A percentile compares a stretch with the other conserved stretches of the same genome.
Conservation (phyloP, 2,113 vertebrate species). For the Labeo rohita region DNA sequence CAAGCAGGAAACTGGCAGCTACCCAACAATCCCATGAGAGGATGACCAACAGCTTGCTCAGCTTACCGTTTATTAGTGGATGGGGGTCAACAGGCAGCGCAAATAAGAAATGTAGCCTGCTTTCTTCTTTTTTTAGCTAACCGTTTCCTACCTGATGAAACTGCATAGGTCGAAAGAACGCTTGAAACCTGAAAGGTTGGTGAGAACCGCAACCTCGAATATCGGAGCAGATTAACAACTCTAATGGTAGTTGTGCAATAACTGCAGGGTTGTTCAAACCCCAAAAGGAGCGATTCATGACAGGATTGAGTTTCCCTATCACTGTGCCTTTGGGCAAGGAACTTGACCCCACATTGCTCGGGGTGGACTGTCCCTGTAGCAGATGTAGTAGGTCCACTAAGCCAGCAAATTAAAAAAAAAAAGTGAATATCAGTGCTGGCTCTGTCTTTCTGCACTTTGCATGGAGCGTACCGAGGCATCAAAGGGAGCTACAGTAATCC, state of each 20-base stretch:
- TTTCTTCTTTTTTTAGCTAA: conserved; percentile 58
- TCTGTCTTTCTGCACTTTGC: conserved; percentile 22
- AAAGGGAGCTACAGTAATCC: conserved; percentile 61
- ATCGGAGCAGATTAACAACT: conserved; percentile 72
- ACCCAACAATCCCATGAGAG: conserved; percentile 85
- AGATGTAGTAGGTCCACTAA: conserved; percentile 4
- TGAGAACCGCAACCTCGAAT: conserved; percentile 77
- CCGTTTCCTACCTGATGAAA: conserved; percentile 71
- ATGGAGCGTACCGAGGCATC: conserved; percentile 42
- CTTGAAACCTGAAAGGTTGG: conserved; percentile 74
- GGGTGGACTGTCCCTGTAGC: neutral
- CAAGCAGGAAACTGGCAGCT: conserved; percentile 82
- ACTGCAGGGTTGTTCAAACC: conserved; percentile 12
- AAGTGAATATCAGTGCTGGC: neutral
- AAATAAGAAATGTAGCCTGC: conserved; percentile 63
- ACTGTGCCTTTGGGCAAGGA: conserved; percentile 22
- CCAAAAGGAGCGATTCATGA: conserved; percentile 26
- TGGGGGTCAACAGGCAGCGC: conserved; percentile 59
- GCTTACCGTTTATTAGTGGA: conserved; percentile 84
- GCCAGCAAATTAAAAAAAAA: neutral
- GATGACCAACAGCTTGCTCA: conserved; percentile 87
- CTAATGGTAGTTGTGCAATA: conserved; percentile 35
- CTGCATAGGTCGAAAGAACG: conserved; percentile 60
- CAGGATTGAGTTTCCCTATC: conserved; percentile 23
- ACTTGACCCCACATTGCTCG: conserved; percentile 5